Evolutionary conservation across 2,797 vertebrate genomes (phyloP).

Genomic region (Chiloscyllium punctatum): DNA sequence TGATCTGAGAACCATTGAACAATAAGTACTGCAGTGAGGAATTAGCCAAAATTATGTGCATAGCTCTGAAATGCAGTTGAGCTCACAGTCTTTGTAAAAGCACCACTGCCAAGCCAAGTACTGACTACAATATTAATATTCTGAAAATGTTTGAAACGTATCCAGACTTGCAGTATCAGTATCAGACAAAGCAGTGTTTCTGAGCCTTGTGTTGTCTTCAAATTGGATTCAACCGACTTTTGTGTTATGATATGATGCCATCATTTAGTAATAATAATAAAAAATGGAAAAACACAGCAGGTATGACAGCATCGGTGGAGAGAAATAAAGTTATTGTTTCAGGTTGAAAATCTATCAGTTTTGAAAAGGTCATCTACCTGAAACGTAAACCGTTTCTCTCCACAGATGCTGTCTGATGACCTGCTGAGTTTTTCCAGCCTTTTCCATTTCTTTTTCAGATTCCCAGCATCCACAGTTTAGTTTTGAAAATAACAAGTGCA

Average conservation of each 20-base stretch:
- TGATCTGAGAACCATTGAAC: background rate
- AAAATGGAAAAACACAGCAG: too few relatives aligned
- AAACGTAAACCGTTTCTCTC: too few relatives aligned
- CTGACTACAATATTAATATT: background rate
- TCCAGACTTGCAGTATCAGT: background rate
- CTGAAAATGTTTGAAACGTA: background rate
- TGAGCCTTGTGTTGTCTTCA: background rate
- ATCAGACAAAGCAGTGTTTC: background rate
- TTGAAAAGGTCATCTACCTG: too few relatives aligned
- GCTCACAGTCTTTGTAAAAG: background rate
- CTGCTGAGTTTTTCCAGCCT: too few relatives aligned
- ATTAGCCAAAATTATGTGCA: background rate
- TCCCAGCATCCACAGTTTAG: too few relatives aligned
- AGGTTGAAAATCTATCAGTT: too few relatives aligned
- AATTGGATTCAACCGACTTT: background rate
- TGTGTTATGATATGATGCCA: background rate
- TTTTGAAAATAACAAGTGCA: too few relatives aligned
- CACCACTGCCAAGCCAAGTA: background rate
- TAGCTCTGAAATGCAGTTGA: background rate
- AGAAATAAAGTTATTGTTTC: too few relatives aligned
- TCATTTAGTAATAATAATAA: too few relatives aligned
- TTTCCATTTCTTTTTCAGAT: too few relatives aligned
- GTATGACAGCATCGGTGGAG: too few relatives aligned
- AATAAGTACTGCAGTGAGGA: background rate
- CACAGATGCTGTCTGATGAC: too few relatives aligned